These are phyloP conservation scores for Pararge aegeria DNA, from an alignment of 1,140 invertebrate species.

Conservation along the genomic window DNA sequence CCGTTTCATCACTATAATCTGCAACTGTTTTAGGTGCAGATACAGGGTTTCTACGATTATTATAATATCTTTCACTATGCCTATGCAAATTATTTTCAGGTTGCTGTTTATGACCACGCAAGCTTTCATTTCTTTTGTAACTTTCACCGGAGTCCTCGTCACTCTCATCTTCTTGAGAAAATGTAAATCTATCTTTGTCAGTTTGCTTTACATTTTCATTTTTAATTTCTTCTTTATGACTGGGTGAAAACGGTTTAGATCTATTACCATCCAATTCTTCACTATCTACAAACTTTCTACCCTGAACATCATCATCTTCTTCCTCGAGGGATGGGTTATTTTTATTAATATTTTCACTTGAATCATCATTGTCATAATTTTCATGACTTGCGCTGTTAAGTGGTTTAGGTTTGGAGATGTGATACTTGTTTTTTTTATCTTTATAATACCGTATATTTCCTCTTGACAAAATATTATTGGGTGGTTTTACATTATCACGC, in stretches of 20 bases:
- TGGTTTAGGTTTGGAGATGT: neutral
- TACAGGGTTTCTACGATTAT: neutral
- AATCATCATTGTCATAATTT: no score
- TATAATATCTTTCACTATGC: neutral
- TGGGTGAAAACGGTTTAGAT: neutral
- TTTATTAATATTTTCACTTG: slow-evolving; percentile 18
- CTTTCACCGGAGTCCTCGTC: neutral
- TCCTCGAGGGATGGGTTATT: slow-evolving; percentile 7
- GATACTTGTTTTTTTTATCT: slow-evolving; percentile 1
- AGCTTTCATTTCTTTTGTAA: neutral
- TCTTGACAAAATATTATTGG: neutral
- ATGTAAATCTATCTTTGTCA: neutral
- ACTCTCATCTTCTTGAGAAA: neutral
- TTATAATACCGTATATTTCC: slow-evolving; percentile 5
- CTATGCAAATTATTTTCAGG: neutral
- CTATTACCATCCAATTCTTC: neutral
- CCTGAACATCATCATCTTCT: neutral
- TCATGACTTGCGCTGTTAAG: slow-evolving; percentile 14
- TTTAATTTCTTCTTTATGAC: neutral
- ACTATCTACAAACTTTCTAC: neutral
- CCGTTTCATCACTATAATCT: neutral
- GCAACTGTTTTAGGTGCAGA: neutral
- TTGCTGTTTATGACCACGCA: neutral
- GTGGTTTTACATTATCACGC: neutral
- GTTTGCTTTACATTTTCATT: neutral